These are phyloP conservation scores for Odocoileus hemionus DNA, from an alignment of 2,113 vertebrate species.

Conservation along the genomic window DNA sequence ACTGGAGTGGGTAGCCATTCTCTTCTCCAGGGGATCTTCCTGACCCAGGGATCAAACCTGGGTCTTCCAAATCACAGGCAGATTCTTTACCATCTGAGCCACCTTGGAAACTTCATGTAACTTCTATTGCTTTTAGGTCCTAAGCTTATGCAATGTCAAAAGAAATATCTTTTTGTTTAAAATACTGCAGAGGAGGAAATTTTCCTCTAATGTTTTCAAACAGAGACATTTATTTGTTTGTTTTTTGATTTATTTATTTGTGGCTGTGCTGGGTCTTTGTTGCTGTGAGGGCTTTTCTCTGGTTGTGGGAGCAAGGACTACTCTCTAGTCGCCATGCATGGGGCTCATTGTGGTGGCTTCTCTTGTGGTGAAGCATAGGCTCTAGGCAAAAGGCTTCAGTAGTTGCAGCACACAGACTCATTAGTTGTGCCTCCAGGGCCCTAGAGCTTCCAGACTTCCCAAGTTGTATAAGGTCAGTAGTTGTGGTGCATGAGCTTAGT, in stretches of 20 bases:
- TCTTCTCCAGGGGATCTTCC: background rate
- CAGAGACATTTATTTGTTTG: background rate
- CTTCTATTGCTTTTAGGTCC: background rate
- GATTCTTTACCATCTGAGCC: background rate
- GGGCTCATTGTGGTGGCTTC: background rate
- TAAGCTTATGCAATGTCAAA: background rate
- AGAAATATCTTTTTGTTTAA: background rate
- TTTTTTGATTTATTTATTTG: background rate
- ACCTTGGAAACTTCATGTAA: background rate
- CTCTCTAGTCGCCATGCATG: background rate
- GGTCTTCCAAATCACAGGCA: background rate
- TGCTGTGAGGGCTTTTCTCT: background rate
- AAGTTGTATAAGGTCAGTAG: background rate
- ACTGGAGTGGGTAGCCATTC: background rate
- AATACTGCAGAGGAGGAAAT: background rate
- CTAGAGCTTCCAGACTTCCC: background rate
- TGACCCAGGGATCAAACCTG: background rate
- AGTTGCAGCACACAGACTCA: background rate
- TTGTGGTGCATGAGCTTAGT: background rate
- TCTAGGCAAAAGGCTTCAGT: background rate
- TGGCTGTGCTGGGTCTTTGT: background rate
- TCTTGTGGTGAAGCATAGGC: background rate
- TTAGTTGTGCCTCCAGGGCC: background rate
- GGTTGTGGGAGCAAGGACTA: background rate
- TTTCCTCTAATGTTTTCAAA: slow-evolving; percentile 1